A percentile compares a stretch with the other conserved stretches of the same genome.
Conservation (phyloP, 2,797 vertebrate genomes). For the Spheniscus humboldti region DNA sequence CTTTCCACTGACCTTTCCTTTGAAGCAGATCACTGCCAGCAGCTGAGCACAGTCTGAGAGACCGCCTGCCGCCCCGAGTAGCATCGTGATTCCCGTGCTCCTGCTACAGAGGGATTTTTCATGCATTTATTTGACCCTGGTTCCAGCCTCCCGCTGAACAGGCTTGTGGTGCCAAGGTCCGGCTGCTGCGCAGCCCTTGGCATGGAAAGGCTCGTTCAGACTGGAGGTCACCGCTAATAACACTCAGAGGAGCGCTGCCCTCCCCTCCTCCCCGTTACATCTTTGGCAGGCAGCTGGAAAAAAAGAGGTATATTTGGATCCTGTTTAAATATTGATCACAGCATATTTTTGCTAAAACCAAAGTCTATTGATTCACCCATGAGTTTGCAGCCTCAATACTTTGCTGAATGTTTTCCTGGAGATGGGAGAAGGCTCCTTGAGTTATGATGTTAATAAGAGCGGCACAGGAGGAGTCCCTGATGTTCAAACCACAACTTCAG, state of each 20-base stretch:
- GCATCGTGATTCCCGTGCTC: background rate
- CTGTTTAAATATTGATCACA: conserved; percentile 77
- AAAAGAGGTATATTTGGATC: conserved; percentile 43
- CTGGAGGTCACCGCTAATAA: background rate
- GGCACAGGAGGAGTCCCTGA: conserved; percentile 29
- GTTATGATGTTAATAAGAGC: conserved; percentile 71
- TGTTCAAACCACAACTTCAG: conserved; percentile 39
- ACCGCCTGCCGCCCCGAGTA: accelerated
- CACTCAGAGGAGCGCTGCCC: background rate
- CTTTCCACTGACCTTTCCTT: background rate
- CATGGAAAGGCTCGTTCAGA: background rate
- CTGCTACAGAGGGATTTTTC: background rate
- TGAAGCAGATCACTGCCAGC: background rate
- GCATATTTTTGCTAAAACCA: conserved; percentile 54
- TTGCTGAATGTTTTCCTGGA: conserved; percentile 35
- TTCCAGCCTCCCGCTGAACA: background rate
- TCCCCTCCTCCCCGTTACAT: background rate
- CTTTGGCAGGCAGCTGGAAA: conserved; percentile 55
- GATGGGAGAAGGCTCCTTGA: conserved; percentile 53
- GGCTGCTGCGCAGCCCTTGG: background rate
- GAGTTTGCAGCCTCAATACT: conserved; percentile 48
- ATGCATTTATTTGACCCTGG: background rate
- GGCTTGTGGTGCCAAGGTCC: background rate
- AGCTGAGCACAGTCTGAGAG: background rate
- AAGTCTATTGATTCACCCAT: conserved; percentile 61